Evolutionary conservation across 2,888 invertebrate species (phyloP).

Genomic region (Thysanoteuthis rhombus): DNA sequence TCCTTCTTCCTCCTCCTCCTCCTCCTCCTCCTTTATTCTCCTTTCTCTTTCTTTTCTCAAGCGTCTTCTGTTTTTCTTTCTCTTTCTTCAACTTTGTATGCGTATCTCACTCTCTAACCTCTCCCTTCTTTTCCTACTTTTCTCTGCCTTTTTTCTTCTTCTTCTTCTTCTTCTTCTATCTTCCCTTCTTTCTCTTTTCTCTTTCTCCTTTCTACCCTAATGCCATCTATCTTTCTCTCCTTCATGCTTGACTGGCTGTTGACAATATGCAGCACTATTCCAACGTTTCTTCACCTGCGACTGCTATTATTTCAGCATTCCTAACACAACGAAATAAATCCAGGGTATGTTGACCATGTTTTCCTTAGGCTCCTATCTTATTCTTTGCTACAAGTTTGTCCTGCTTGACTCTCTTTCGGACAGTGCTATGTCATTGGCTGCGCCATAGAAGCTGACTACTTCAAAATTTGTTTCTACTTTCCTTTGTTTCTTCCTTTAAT

Average conservation of each 20-base stretch:
- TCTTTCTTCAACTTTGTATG: background rate
- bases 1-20: too few species aligned
- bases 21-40: too few species aligned
- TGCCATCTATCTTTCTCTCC: background rate
- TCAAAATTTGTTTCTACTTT: background rate
- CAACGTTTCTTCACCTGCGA: slow-evolving; percentile 12
- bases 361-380: slow-evolving; percentile 12
- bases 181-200: background rate
- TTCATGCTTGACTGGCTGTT: slow-evolving; percentile 12
- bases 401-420: slow-evolving; percentile 12
- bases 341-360: background rate
- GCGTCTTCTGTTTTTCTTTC: background rate
- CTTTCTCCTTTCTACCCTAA: background rate
- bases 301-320: background rate
- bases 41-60: too few species aligned
- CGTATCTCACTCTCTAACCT: background rate
- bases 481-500: too few species aligned
- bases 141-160: background rate
- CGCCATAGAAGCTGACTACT: background rate
- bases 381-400: background rate
- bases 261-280: background rate
- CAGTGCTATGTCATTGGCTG: too few species aligned
- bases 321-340: slow-evolving; percentile 12
- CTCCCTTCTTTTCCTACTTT: background rate
- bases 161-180: background rate